A percentile compares a stretch with the other conserved stretches of the same genome.
phyloP scores from a whole-genome alignment of 2,888 invertebrate genomes.

The Plebejus argus region DNA sequence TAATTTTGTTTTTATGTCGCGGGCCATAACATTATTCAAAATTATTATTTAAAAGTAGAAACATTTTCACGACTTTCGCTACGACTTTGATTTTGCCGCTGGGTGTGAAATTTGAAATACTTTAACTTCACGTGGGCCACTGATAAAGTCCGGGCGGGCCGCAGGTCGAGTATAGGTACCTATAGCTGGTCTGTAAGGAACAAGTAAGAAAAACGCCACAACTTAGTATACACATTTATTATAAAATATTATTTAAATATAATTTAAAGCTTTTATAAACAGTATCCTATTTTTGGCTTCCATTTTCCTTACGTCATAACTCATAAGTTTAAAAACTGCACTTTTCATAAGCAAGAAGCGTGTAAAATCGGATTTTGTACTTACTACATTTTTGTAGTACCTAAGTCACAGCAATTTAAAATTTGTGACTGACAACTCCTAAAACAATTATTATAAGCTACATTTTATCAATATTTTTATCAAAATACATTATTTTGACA shows the following conservation, averaged over 20 bases:
- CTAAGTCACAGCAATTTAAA: not conserved
- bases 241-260: slow-evolving; percentile 23
- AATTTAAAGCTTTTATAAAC: slow-evolving; percentile 12
- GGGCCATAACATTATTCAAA: too few species aligned
- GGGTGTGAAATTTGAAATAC: too few species aligned
- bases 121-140: too few species aligned
- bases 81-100: too few species aligned
- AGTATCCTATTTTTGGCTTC: not conserved
- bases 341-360: not conserved
- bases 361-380: not conserved
- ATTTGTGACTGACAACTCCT: not conserved
- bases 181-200: not conserved
- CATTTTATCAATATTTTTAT: not conserved
- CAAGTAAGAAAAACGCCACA: not conserved
- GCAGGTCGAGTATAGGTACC: too few species aligned
- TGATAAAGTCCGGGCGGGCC: too few species aligned
- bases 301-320: not conserved
- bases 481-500: too few species aligned
- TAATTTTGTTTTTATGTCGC: too few species aligned
- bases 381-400: not conserved
- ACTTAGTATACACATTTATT: slow-evolving; percentile 20
- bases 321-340: slow-evolving; percentile 12
- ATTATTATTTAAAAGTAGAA: too few species aligned
- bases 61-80: too few species aligned
- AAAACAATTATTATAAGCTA: not conserved